phyloP scores from a whole-genome alignment of 2,113 vertebrate genomes.

The Sisor rabdophorus region DNA sequence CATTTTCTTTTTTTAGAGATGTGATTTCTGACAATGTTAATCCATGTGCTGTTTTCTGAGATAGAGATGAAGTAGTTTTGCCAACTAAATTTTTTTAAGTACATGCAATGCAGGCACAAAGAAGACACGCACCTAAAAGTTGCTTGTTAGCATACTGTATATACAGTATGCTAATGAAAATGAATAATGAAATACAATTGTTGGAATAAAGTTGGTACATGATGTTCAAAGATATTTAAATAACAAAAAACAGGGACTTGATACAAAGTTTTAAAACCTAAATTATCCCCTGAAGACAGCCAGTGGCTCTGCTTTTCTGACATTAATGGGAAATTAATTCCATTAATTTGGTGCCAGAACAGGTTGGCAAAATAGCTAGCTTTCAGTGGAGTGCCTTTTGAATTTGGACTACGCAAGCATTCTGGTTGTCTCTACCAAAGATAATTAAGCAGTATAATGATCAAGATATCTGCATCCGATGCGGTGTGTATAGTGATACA shows the following conservation, averaged over 20 bases:
- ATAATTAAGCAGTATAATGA: too few species aligned
- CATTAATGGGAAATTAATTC: too few species aligned
- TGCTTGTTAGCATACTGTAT: slow-evolving; percentile 29
- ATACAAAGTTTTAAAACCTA: neutral
- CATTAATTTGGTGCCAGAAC: too few species aligned
- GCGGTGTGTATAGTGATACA: too few species aligned
- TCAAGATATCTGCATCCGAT: too few species aligned
- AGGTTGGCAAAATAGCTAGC: too few species aligned
- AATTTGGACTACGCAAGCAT: too few species aligned
- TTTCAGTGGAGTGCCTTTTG: too few species aligned
- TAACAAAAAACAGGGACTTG: slow-evolving; percentile 16
- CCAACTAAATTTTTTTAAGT: slow-evolving; percentile 50
- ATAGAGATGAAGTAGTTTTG: slow-evolving; percentile 42
- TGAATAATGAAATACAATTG: neutral
- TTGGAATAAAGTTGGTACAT: neutral
- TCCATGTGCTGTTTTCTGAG: slow-evolving; percentile 8
- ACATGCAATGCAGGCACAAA: slow-evolving; percentile 34
- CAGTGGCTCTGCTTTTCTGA: too few species aligned
- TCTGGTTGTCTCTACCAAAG: too few species aligned
- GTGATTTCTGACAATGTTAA: slow-evolving; percentile 24
- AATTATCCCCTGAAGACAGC: too few species aligned
- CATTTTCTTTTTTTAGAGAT: neutral
- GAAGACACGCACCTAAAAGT: slow-evolving; percentile 24
- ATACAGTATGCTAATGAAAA: slow-evolving; percentile 4
- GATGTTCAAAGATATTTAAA: neutral